A percentile compares a stretch with the other conserved stretches of the same genome.
Evolutionary conservation across 2,888 invertebrate genomes (phyloP).

Genomic region (Lucinisca nassula): DNA sequence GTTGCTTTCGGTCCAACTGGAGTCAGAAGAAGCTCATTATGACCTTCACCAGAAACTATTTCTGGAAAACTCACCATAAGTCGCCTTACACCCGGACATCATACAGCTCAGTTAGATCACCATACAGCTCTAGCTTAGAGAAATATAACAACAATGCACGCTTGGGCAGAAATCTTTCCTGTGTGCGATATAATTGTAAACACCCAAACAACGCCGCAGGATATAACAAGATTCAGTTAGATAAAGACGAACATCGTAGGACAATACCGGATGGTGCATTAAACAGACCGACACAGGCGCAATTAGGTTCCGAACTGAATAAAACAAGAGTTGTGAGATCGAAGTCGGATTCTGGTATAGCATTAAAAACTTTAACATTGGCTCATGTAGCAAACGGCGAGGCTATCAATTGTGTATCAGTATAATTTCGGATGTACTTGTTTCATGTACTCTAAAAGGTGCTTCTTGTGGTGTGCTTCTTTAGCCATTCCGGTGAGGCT

Average conservation of each 20-base stretch:
- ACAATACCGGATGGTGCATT: background rate
- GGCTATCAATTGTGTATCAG: background rate
- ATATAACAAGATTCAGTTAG: background rate
- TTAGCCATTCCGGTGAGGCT: too few relatives aligned
- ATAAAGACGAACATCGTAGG: background rate
- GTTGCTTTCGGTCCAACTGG: constrained; percentile 74
- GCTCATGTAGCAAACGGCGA: background rate
- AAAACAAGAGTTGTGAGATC: background rate
- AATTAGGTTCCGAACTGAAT: background rate
- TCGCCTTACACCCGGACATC: constrained; percentile 54
- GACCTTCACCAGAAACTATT: constrained; percentile 32
- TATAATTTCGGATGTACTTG: background rate
- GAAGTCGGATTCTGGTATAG: background rate
- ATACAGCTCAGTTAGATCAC: constrained; percentile 44
- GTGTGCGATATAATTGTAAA: background rate
- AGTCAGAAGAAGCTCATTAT: constrained; percentile 43
- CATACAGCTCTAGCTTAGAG: background rate
- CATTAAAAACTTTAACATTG: background rate
- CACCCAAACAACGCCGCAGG: background rate
- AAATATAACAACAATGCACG: background rate
- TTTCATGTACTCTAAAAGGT: too few relatives aligned
- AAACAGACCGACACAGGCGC: background rate
- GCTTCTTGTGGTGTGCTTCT: too few relatives aligned
- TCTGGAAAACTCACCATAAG: constrained; percentile 30
- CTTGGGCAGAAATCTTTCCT: background rate